Evolutionary conservation across 2,113 vertebrate genomes (phyloP).

Genomic region (Crocuta crocuta): DNA sequence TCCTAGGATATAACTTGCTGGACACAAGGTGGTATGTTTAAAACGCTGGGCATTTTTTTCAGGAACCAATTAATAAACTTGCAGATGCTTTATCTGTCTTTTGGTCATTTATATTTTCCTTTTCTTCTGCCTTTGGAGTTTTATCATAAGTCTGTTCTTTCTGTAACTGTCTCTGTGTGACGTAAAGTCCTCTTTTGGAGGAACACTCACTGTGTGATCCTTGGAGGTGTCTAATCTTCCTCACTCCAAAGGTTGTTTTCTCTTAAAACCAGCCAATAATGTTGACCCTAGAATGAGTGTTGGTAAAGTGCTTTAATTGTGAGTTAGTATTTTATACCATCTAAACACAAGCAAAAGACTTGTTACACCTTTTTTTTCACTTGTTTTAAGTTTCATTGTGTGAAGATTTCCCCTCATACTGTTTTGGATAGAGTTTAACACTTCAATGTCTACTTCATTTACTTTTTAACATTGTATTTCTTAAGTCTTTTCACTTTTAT

Average conservation of each 20-base stretch:
- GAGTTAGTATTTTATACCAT: constrained; percentile 57
- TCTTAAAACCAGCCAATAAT: background rate
- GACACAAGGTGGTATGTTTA: background rate
- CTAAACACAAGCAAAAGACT: constrained; percentile 60
- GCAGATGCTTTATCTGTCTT: background rate
- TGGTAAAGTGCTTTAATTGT: constrained; percentile 60
- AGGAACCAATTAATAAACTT: background rate
- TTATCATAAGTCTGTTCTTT: background rate
- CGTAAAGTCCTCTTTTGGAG: background rate
- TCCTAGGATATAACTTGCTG: background rate
- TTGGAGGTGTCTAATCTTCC: background rate
- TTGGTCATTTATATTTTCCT: background rate
- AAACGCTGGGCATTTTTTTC: background rate
- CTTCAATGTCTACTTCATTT: constrained; percentile 67
- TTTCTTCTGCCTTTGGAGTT: background rate
- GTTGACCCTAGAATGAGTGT: constrained; percentile 68
- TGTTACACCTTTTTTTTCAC: constrained; percentile 42
- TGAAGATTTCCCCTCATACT: constrained; percentile 64
- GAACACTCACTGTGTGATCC: background rate
- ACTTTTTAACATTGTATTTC: constrained; percentile 67
- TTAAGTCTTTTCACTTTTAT: constrained; percentile 63
- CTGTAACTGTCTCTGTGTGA: background rate
- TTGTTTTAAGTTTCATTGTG: constrained; percentile 64
- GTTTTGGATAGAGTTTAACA: constrained; percentile 72
- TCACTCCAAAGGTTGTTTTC: background rate